phyloP scores from a whole-genome alignment of 2,113 vertebrate genomes.

The Antidorcas marsupialis region DNA sequence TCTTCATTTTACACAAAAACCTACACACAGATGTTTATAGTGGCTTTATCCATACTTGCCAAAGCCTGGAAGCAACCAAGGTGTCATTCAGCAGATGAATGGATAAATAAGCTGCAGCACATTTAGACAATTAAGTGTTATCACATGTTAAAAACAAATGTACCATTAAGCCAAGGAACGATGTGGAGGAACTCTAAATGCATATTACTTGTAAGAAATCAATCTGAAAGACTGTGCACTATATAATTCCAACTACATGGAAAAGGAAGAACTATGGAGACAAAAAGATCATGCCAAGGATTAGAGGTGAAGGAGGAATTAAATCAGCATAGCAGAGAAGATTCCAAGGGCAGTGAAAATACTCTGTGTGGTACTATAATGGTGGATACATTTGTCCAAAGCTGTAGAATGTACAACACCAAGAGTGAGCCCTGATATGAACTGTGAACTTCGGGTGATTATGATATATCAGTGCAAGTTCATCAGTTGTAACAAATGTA shows the following conservation, averaged over 20 bases:
- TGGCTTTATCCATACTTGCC: neutral
- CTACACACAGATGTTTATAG: neutral
- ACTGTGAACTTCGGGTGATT: neutral
- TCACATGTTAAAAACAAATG: neutral
- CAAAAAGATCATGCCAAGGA: no score
- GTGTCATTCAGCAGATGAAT: neutral
- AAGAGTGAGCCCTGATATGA: neutral
- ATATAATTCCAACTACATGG: no score
- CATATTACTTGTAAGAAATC: neutral
- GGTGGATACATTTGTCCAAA: neutral
- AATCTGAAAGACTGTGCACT: neutral
- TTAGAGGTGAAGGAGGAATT: neutral
- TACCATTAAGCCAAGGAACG: neutral
- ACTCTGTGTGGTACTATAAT: neutral
- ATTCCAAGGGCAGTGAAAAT: neutral
- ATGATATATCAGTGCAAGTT: neutral
- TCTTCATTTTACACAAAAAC: neutral
- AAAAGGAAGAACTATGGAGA: neutral
- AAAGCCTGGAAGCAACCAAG: neutral
- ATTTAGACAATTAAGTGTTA: neutral
- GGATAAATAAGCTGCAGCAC: neutral
- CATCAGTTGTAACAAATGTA: neutral
- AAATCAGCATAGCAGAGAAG: neutral
- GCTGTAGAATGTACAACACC: neutral
- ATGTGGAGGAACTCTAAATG: neutral